These are phyloP conservation scores for Asbolus verrucosus DNA, from an alignment of 1,140 invertebrate genomes.

Conservation along the genomic window DNA sequence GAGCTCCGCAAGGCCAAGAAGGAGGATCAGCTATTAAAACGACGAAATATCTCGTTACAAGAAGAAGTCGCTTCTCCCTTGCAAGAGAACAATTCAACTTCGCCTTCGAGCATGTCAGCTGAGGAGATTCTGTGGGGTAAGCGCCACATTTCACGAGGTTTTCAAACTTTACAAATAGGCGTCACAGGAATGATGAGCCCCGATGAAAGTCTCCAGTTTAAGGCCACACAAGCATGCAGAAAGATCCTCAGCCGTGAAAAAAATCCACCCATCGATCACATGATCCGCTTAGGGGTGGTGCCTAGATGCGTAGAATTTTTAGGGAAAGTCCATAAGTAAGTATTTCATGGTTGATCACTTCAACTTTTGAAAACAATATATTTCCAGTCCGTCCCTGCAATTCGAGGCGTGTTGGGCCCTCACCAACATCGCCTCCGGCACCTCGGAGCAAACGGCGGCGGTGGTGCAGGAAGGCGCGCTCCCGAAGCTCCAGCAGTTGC, in stretches of 20 bases:
- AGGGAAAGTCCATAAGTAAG: conserved; percentile 76
- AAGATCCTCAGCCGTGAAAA: conserved; percentile 92
- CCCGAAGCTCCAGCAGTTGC: conserved; percentile 82
- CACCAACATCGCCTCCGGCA: conserved; percentile 98
- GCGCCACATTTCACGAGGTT: neutral
- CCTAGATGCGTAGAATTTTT: conserved; percentile 87
- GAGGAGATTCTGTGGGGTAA: conserved; percentile 74
- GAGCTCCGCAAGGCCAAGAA: conserved; percentile 93
- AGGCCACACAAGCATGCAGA: conserved; percentile 81
- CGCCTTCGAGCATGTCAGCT: conserved; percentile 66
- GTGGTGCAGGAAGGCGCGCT: conserved; percentile 90
- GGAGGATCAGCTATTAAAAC: conserved; percentile 95
- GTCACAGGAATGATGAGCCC: conserved; percentile 70
- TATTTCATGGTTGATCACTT: conserved; percentile 33
- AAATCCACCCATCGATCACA: conserved; percentile 93
- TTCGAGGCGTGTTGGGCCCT: conserved; percentile 99
- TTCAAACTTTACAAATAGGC: neutral
- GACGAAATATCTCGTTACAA: conserved; percentile 76
- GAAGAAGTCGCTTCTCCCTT: conserved; percentile 70
- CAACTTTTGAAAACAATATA: too few species aligned
- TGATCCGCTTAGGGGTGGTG: conserved; percentile 90
- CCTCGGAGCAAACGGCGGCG: conserved; percentile 87
- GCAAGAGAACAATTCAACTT: conserved; percentile 68
- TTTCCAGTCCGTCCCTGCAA: conserved; percentile 84
- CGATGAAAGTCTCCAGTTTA: conserved; percentile 73